A percentile compares a stretch with the other conserved stretches of the same genome.
Evolutionary conservation across 35 echinoderm and acorn worm species (phyloP).

Genomic region (Nesometra sesokonis): DNA sequence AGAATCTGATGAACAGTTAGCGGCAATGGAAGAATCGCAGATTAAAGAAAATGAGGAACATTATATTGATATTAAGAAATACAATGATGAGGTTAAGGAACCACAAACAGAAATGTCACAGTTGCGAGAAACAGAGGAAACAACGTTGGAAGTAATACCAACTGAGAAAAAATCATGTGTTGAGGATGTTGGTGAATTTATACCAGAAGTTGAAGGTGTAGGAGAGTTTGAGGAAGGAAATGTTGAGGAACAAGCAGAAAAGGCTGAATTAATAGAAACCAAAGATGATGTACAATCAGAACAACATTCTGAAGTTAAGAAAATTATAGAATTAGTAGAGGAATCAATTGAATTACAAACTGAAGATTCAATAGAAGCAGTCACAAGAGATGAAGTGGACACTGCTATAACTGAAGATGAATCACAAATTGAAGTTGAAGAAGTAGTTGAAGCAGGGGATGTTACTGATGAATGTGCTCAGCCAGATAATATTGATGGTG

Average conservation of each 20-base stretch:
- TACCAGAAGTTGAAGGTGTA: not conserved
- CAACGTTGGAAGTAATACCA: too few species aligned
- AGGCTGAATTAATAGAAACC: not conserved
- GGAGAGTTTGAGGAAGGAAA: not conserved
- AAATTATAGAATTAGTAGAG: not conserved
- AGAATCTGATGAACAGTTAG: not conserved
- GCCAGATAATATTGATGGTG: not conserved
- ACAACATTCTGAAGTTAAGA: not conserved
- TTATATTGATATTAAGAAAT: not conserved
- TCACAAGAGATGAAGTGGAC: not conserved
- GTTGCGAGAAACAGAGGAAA: too few species aligned
- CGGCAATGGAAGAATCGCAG: not conserved
- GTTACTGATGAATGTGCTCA: not conserved
- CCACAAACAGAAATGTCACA: not conserved
- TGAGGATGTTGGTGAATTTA: not conserved
- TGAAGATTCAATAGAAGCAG: not conserved
- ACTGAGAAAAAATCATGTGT: not conserved
- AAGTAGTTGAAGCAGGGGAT: not conserved
- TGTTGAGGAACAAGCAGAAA: not conserved
- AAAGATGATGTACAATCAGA: not conserved
- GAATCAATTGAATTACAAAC: not conserved
- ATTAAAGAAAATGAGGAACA: slow-evolving; percentile 14
- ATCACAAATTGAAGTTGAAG: not conserved
- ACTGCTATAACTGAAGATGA: not conserved
- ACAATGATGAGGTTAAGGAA: not conserved